Base-by-base conservation (phyloP, 2,888 invertebrate species). In the Tipula vernalis region DNA sequence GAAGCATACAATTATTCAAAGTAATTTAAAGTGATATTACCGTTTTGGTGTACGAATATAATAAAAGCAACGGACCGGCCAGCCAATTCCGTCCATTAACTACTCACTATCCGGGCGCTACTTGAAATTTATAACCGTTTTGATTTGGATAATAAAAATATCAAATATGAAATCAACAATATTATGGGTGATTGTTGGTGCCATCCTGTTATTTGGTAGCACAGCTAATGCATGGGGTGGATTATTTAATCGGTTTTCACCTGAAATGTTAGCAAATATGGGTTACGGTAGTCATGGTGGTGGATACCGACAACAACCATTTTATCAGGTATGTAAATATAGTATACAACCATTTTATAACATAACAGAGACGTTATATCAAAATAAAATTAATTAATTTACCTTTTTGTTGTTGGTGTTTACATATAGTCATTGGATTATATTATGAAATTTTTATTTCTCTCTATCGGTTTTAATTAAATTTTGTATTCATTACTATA, bases 181-280 rank as follows among this genome's bases (percentile, higher is more conserved):
- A 51, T 86, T 90, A 86, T 90, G 90, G 89, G 87, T 89, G 42
- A 88, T 89, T 87, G 87, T 89, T 87, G 89, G 89, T 51, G 88
- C 89, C 44, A 87, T 89, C 44, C 88, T 89, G 85, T 86, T 90
- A 36, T 89, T 90, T 87, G 89, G 89, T 86, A 87, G 87, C 90
- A 91, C 89, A 90, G 91, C 92, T 36, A 92, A 94, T 88, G 95
- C 95, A 57, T 96, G 96, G 96, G 96, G 96, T 28, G 96, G 96
- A 0, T 93, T 96, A 39, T 97, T 96, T 92, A 97, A 96, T 91
- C 94, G 97, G 88, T 96, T 96, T 92, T 96, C 96, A 89, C 96
- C 96, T n/a, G 96, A 96, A 90, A 95, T 96, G 95, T 92, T 96
- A 83, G 94, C 95, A 87, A 96, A 96, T 91, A 92, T 96, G 91